phyloP scores from a whole-genome alignment of 2,113 vertebrate species.

The Oostethus manadensis region DNA sequence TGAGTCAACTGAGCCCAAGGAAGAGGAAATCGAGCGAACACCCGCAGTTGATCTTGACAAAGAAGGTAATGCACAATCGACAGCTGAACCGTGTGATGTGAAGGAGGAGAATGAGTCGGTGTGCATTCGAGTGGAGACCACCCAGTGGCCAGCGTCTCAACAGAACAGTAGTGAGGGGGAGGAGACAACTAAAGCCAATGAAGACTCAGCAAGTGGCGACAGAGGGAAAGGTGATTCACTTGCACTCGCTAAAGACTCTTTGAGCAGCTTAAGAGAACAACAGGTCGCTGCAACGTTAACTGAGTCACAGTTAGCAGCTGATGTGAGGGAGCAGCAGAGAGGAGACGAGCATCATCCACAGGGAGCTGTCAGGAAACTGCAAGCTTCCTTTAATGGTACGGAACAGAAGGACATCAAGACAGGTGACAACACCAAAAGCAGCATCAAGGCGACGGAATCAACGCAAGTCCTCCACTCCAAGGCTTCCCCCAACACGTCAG shows the following conservation, averaged over 20 bases:
- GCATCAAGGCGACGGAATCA: constrained; percentile 58
- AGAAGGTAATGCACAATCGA: constrained; percentile 40
- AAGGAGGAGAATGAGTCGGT: constrained; percentile 67
- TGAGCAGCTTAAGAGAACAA: constrained; percentile 37
- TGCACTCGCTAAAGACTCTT: constrained; percentile 33
- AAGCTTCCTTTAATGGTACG: constrained; percentile 23
- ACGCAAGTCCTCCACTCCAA: constrained; percentile 49
- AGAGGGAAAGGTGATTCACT: constrained; percentile 34
- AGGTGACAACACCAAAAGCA: constrained; percentile 54
- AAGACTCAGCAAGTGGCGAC: constrained; percentile 24
- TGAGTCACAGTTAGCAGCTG: constrained; percentile 37
- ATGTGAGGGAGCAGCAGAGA: constrained; percentile 35
- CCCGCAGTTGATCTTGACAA: constrained; percentile 32
- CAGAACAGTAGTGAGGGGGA: constrained; percentile 30
- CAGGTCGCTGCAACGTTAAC: constrained; percentile 39
- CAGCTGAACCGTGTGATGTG: constrained; percentile 58
- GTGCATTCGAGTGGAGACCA: constrained; percentile 46
- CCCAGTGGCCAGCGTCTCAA: constrained; percentile 35
- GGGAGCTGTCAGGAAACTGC: constrained; percentile 46
- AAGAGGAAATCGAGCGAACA: constrained; percentile 34
- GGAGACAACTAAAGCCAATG: constrained; percentile 29
- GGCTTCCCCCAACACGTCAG: constrained; percentile 10
- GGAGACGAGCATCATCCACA: constrained; percentile 37
- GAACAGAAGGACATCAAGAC: constrained; percentile 60
- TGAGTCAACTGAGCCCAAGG: constrained; percentile 56